These are phyloP conservation scores for Arenicola marina DNA, from an alignment of 2,888 invertebrate genomes.

Conservation along the genomic window DNA sequence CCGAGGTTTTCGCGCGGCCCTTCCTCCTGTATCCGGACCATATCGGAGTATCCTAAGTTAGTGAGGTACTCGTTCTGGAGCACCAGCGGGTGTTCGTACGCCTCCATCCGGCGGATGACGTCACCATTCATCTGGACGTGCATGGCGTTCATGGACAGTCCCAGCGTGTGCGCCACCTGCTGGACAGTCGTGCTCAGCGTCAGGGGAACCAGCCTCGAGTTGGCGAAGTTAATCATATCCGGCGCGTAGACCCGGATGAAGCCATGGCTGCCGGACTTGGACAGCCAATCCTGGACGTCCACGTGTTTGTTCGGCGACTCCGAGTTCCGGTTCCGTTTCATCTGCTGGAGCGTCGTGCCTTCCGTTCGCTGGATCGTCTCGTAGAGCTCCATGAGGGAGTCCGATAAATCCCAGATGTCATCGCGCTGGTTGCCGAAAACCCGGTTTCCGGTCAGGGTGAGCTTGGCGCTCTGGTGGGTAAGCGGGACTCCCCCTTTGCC, in stretches of 20 bases:
- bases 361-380: slow-evolving; percentile 22
- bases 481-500: slow-evolving; percentile 4
- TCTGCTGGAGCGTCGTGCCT: not conserved
- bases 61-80: slow-evolving; percentile 61
- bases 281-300: slow-evolving; percentile 47
- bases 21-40: slow-evolving; percentile 55
- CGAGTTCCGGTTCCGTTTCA: not conserved
- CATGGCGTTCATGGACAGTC: slow-evolving; percentile 53
- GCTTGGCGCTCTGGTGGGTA: slow-evolving; percentile 29
- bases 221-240: slow-evolving; percentile 36
- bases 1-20: slow-evolving; percentile 55
- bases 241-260: slow-evolving; percentile 57
- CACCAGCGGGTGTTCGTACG: slow-evolving; percentile 59
- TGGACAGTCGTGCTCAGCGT: slow-evolving; percentile 57
- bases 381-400: slow-evolving; percentile 54
- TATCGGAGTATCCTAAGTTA: slow-evolving; percentile 56
- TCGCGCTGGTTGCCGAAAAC: slow-evolving; percentile 19
- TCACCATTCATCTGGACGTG: slow-evolving; percentile 61
- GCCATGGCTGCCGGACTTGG: slow-evolving; percentile 54
- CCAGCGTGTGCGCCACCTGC: slow-evolving; percentile 54
- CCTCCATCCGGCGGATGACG: slow-evolving; percentile 56
- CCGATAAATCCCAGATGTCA: slow-evolving; percentile 54
- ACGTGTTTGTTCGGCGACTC: not conserved
- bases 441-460: slow-evolving; percentile 28
- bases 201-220: slow-evolving; percentile 55